phyloP scores from a whole-genome alignment of 2,113 vertebrate genomes.

The Euleptes europaea region DNA sequence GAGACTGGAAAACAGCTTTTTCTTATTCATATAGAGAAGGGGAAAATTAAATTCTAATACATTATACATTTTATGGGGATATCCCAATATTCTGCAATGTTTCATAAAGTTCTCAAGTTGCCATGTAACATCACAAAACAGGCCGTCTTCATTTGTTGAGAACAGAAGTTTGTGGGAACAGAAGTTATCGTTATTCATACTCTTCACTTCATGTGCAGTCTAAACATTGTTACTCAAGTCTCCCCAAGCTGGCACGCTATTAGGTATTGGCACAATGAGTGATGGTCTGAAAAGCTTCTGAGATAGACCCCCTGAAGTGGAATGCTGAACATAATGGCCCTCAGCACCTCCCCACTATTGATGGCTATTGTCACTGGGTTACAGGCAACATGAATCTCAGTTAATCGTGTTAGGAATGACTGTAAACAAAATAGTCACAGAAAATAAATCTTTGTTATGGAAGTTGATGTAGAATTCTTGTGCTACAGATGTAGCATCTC shows the following conservation, averaged over 20 bases:
- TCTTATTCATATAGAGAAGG: no score
- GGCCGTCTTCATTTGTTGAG: not conserved
- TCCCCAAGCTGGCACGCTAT: constrained; percentile 28
- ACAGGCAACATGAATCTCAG: constrained; percentile 42
- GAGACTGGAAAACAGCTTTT: no score
- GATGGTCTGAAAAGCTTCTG: constrained; percentile 34
- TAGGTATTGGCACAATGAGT: constrained; percentile 36
- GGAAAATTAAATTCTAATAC: no score
- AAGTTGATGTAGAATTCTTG: constrained; percentile 18
- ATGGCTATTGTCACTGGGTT: constrained; percentile 43
- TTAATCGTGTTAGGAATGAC: constrained; percentile 46
- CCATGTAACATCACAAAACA: not conserved
- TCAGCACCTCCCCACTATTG: constrained; percentile 23
- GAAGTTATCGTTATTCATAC: constrained; percentile 2
- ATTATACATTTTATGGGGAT: no score
- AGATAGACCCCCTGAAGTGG: constrained; percentile 29
- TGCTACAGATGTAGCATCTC: not conserved
- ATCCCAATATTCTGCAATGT: not conserved
- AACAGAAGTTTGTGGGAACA: no score
- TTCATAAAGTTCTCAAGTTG: not conserved
- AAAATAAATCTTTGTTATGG: constrained; percentile 30
- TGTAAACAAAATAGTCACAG: constrained; percentile 43
- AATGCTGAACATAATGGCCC: constrained; percentile 4
- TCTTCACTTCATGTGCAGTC: constrained; percentile 13
- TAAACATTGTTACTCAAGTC: constrained; percentile 26